Conservation (phyloP, 2,888 invertebrate genomes). For the Malthinus flaveolus region DNA sequence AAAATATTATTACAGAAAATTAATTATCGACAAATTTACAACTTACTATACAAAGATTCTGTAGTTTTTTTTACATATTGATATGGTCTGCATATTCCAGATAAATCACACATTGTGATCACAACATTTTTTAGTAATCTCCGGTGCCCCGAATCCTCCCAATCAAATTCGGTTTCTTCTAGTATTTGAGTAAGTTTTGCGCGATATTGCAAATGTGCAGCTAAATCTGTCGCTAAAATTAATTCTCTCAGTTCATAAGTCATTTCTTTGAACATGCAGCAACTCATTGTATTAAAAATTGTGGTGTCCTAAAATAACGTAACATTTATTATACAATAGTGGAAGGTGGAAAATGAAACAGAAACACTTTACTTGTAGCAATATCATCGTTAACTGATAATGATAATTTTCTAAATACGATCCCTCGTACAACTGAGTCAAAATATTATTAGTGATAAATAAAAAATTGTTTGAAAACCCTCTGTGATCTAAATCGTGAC, state of each 20-base stretch:
- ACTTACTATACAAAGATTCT: conserved; percentile 61
- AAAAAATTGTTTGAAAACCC: conserved; percentile 67
- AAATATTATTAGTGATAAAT: conserved; percentile 58
- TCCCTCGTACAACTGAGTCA: conserved; percentile 60
- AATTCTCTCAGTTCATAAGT: conserved; percentile 60
- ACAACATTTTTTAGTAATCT: conserved; percentile 59
- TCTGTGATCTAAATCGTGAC: conserved; percentile 67
- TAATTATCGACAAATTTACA: no score
- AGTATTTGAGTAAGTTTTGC: conserved; percentile 59
- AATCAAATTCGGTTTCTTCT: conserved; percentile 57
- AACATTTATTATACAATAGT: not conserved
- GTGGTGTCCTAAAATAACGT: conserved; percentile 57
- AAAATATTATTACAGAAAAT: not conserved
- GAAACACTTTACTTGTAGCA: conserved; percentile 57
- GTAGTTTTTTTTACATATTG: conserved; percentile 59
- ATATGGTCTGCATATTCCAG: conserved; percentile 64
- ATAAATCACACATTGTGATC: conserved; percentile 66
- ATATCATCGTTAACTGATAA: conserved; percentile 59
- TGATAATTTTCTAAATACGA: conserved; percentile 66
- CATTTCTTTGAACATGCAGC: conserved; percentile 53
- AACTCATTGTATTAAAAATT: conserved; percentile 54
- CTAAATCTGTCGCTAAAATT: conserved; percentile 64
- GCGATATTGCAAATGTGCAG: conserved; percentile 60
- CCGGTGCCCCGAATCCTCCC: conserved; percentile 57
- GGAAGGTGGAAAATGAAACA: not conserved